phyloP scores from a whole-genome alignment of 2,888 invertebrate species.

The Apamea anceps region DNA sequence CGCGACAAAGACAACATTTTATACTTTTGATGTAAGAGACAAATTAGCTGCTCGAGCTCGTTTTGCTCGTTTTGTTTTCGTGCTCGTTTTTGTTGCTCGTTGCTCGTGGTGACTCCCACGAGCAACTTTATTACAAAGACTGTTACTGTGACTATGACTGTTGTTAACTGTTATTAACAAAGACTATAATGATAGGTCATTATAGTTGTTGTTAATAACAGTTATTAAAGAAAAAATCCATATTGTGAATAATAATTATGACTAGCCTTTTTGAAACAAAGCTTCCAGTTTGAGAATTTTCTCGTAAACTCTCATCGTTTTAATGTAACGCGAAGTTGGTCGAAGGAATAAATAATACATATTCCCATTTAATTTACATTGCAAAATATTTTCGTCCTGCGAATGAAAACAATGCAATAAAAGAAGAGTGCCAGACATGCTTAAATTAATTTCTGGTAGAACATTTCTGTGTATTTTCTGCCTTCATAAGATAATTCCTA shows the following conservation, averaged over 20 bases:
- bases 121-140: too few relatives aligned
- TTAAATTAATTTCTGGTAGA: constrained; percentile 10
- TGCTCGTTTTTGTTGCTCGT: too few relatives aligned
- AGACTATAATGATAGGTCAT: too few relatives aligned
- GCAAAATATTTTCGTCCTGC: constrained; percentile 3
- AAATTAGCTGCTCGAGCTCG: too few relatives aligned
- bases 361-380: constrained; percentile 2
- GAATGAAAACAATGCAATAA: constrained; percentile 19
- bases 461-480: neutral
- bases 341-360: neutral
- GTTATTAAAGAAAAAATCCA: neutral
- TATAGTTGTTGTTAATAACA: neutral
- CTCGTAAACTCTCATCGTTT: neutral
- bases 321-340: neutral
- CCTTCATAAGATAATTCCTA: constrained; percentile 9
- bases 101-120: too few relatives aligned
- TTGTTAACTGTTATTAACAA: too few relatives aligned
- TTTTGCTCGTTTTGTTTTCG: too few relatives aligned
- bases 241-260: neutral
- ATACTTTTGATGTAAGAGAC: too few relatives aligned
- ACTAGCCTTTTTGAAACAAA: neutral
- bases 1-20: too few relatives aligned
- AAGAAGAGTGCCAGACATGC: constrained; percentile 4
- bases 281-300: neutral
- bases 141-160: too few relatives aligned